Conservation (phyloP, 2,113 vertebrate genomes). For the Ictidomys tridecemlineatus region DNA sequence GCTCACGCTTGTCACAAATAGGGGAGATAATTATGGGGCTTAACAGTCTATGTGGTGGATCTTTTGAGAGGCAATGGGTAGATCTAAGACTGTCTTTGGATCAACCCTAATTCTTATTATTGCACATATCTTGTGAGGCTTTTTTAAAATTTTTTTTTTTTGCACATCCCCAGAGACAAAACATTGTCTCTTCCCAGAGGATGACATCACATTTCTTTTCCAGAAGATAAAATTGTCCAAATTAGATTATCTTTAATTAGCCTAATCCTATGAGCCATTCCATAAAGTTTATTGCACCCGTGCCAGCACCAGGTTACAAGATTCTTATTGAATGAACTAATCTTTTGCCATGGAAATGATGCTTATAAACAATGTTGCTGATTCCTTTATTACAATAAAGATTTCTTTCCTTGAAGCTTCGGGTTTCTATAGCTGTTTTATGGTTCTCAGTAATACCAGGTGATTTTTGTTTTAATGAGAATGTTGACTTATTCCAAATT, state of each 20-base stretch:
- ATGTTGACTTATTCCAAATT: slow-evolving; percentile 56
- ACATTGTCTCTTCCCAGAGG: slow-evolving; percentile 88
- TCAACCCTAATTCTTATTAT: slow-evolving; percentile 91
- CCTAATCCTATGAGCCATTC: slow-evolving; percentile 89
- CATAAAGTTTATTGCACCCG: slow-evolving; percentile 89
- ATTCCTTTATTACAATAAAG: slow-evolving; percentile 83
- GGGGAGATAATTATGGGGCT: slow-evolving; percentile 93
- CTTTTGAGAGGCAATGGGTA: slow-evolving; percentile 91
- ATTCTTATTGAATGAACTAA: slow-evolving; percentile 87
- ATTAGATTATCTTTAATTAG: slow-evolving; percentile 92
- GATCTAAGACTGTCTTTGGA: slow-evolving; percentile 91
- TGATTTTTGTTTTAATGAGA: slow-evolving; percentile 70
- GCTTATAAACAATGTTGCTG: slow-evolving; percentile 84
- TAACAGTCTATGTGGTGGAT: slow-evolving; percentile 91
- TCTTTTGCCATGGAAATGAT: slow-evolving; percentile 85
- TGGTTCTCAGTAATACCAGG: slow-evolving; percentile 59
- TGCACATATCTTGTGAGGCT: slow-evolving; percentile 86
- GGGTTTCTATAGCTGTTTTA: slow-evolving; percentile 72
- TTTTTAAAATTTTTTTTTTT: neutral
- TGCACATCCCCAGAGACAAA: slow-evolving; percentile 84
- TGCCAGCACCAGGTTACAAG: slow-evolving; percentile 85
- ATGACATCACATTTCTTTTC: slow-evolving; percentile 89
- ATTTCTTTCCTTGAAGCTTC: slow-evolving; percentile 71
- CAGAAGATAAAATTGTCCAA: slow-evolving; percentile 90
- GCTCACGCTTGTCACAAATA: slow-evolving; percentile 93